Percentiles rank a stretch among this genome's conserved stretches.
These are phyloP conservation scores for Tragelaphus strepsiceros DNA, from an alignment of 2,113 vertebrate genomes.

Conservation along the genomic window DNA sequence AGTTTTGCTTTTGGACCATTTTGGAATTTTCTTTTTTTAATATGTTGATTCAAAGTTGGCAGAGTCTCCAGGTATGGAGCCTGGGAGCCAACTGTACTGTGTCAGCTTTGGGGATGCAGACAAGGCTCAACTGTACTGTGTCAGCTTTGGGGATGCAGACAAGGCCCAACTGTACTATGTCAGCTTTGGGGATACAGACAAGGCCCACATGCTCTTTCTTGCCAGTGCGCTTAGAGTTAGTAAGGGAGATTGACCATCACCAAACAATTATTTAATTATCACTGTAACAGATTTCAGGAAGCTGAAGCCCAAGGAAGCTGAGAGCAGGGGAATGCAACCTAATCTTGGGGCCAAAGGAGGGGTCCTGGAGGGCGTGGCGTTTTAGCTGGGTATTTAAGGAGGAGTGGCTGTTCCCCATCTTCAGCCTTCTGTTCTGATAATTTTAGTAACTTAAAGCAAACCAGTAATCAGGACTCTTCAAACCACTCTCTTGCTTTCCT, in stretches of 20 bases:
- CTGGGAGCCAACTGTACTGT: not conserved
- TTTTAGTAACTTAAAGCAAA: not conserved
- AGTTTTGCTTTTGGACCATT: not conserved
- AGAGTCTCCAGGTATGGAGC: not conserved
- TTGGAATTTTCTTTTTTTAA: not conserved
- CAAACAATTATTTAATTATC: not conserved
- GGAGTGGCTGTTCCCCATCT: not conserved
- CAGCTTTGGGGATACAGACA: not conserved
- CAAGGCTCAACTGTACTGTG: too few relatives aligned
- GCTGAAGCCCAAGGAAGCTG: not conserved
- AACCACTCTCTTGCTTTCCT: not conserved
- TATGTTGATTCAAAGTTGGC: not conserved
- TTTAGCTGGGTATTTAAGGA: not conserved
- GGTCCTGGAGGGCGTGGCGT: not conserved
- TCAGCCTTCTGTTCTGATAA: not conserved
- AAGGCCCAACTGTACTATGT: too few relatives aligned
- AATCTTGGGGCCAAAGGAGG: not conserved
- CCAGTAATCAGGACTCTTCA: not conserved
- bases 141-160: not conserved
- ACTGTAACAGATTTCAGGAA: not conserved
- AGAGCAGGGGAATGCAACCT: not conserved
- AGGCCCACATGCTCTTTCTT: not conserved
- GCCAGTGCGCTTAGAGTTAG: not conserved
- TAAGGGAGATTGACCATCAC: not conserved
- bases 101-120: not conserved